These are phyloP conservation scores for Hyphantria cunea DNA, from an alignment of 1,140 invertebrate genomes.

Conservation along the genomic window DNA sequence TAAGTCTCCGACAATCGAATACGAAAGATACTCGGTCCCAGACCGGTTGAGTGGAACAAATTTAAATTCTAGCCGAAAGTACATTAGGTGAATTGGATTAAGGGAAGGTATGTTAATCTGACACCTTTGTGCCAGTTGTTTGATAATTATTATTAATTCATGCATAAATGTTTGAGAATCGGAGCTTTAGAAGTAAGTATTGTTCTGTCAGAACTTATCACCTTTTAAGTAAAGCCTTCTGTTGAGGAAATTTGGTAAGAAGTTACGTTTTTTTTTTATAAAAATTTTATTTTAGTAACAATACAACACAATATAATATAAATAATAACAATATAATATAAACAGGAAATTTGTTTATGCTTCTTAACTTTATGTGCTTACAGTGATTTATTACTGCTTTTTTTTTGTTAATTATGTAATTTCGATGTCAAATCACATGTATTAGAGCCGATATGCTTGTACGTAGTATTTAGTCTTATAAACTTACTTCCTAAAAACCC, in stretches of 20 bases:
- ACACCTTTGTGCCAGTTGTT: conserved; percentile 48
- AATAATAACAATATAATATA: no score
- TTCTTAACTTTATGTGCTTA: no score
- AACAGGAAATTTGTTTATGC: no score
- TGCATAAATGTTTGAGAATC: not conserved
- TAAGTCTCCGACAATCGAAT: conserved; percentile 72
- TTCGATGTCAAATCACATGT: no score
- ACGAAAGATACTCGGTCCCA: conserved; percentile 48
- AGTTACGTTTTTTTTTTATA: not conserved
- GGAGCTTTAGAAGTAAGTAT: not conserved
- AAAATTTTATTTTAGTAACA: not conserved
- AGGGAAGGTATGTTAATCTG: conserved; percentile 60
- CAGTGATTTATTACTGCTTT: no score
- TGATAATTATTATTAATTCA: conserved; percentile 31
- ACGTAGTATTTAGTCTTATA: no score
- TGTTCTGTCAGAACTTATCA: not conserved
- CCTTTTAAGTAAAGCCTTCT: not conserved
- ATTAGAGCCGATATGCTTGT: no score
- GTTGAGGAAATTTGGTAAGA: not conserved
- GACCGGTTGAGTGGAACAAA: conserved; percentile 37
- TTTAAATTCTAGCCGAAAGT: conserved; percentile 61
- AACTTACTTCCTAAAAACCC: no score
- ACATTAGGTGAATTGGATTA: conserved; percentile 48
- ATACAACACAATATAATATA: not conserved
- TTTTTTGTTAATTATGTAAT: no score